Conservation (phyloP, 2,113 vertebrate genomes). For the Notarius quadriscutis region DNA sequence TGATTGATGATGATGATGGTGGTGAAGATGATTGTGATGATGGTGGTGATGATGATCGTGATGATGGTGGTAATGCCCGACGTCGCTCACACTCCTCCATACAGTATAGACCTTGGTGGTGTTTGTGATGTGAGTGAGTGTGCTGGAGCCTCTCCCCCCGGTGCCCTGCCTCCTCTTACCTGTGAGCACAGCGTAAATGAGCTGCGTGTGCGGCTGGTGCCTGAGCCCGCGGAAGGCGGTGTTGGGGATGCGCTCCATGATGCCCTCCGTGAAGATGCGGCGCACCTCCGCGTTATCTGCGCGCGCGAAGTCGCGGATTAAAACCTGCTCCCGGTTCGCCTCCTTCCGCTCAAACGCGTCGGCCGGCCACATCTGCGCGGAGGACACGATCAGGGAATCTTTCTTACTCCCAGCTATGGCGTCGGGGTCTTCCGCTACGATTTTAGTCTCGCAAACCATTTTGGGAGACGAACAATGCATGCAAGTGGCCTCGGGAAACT, state of each 20-base stretch:
- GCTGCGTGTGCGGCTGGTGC: slow-evolving; percentile 84
- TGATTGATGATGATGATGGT: slow-evolving; percentile 26
- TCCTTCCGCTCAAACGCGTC: slow-evolving; percentile 67
- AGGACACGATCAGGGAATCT: slow-evolving; percentile 80
- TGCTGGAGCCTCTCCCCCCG: background rate
- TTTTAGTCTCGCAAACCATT: slow-evolving; percentile 99
- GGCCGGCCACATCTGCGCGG: slow-evolving; percentile 83
- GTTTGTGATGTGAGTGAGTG: background rate
- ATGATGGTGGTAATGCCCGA: background rate
- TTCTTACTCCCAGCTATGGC: slow-evolving; percentile 86
- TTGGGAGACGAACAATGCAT: slow-evolving; percentile 95
- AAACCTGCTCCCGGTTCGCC: slow-evolving; percentile 73
- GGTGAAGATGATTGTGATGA: background rate
- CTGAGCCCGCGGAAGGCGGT: slow-evolving; percentile 88
- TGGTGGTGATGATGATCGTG: slow-evolving; percentile 16
- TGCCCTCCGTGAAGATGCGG: slow-evolving; percentile 94
- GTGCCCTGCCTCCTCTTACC: slow-evolving; percentile 72
- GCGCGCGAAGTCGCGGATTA: slow-evolving; percentile 88
- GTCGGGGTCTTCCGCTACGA: slow-evolving; percentile 91
- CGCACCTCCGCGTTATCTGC: slow-evolving; percentile 84
- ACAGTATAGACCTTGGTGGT: background rate
- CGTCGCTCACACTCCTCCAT: background rate
- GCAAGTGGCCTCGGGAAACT: slow-evolving; percentile 81
- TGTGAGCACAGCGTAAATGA: slow-evolving; percentile 85
- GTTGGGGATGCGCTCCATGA: slow-evolving; percentile 94